Percentiles rank a stretch among this genome's conserved stretches.
Evolutionary conservation across 2,113 vertebrate species (phyloP).

Genomic region (Pseudonaja textilis): DNA sequence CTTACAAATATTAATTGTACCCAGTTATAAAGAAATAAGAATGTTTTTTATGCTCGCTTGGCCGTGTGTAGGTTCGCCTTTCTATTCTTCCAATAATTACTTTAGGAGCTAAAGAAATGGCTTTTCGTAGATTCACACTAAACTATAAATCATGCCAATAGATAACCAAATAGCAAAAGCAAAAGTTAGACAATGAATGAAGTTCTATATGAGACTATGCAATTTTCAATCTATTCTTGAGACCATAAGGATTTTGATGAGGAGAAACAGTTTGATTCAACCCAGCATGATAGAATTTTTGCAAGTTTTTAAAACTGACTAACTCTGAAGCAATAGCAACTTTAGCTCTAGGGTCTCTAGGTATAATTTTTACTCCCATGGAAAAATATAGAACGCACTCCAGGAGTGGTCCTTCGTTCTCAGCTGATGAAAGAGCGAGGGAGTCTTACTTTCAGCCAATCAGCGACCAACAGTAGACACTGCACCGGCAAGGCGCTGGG

Average conservation of each 20-base stretch:
- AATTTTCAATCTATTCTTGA: not conserved
- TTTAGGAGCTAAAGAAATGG: too few species aligned
- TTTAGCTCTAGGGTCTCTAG: not conserved
- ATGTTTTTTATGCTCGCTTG: not conserved
- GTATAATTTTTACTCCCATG: not conserved
- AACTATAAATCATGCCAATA: not conserved
- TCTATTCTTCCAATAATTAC: too few species aligned
- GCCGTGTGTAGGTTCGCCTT: too few species aligned
- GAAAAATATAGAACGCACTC: not conserved
- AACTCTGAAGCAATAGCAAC: not conserved
- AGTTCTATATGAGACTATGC: not conserved
- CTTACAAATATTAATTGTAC: not conserved
- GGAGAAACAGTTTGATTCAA: not conserved
- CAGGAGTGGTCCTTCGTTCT: not conserved
- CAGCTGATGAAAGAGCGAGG: not conserved
- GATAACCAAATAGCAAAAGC: not conserved
- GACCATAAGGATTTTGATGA: not conserved
- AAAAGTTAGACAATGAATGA: not conserved
- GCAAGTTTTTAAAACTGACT: not conserved
- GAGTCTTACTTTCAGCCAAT: not conserved
- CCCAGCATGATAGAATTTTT: not conserved
- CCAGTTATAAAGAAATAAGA: not conserved
- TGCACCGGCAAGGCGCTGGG: not conserved
- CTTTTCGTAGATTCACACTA: not conserved
- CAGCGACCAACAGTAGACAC: not conserved